These are phyloP conservation scores for Cheilosia scutellata DNA, from an alignment of 2,888 invertebrate species.

Conservation along the genomic window DNA sequence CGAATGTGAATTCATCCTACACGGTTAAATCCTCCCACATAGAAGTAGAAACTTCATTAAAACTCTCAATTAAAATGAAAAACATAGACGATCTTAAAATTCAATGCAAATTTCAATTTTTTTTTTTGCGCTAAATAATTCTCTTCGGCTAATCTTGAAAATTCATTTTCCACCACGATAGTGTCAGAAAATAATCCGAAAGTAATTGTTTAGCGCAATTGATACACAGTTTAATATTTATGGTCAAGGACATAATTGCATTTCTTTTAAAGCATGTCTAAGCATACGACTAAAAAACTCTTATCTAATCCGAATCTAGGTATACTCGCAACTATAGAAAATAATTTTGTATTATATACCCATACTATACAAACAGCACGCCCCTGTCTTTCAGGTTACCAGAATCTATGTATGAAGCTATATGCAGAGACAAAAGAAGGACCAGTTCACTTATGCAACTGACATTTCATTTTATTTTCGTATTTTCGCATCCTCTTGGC, in stretches of 20 bases:
- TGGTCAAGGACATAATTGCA: not conserved
- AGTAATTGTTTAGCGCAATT: too few species aligned
- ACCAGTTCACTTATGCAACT: conserved; percentile 25
- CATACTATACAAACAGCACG: conserved; percentile 37
- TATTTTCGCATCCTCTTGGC: conserved; percentile 65
- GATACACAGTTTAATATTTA: too few species aligned
- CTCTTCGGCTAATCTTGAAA: too few species aligned
- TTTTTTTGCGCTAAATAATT: too few species aligned
- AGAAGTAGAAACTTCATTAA: too few species aligned
- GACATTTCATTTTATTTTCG: conserved; percentile 37
- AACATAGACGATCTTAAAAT: too few species aligned
- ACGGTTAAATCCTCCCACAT: too few species aligned
- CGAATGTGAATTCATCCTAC: too few species aligned
- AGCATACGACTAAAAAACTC: conserved; percentile 18
- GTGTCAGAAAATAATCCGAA: too few species aligned
- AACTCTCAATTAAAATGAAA: too few species aligned
- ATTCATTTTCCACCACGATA: too few species aligned
- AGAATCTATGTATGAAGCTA: not conserved
- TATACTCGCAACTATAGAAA: conserved; percentile 7
- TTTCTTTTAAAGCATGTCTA: not conserved
- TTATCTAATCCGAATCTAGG: not conserved
- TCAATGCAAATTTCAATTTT: too few species aligned
- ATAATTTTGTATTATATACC: conserved; percentile 26
- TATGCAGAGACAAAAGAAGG: conserved; percentile 5
- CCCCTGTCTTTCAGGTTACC: conserved; percentile 37